A percentile compares a stretch with the other conserved stretches of the same genome.
Evolutionary conservation across 2,888 invertebrate genomes (phyloP).

Genomic region (Cinara cedri): DNA sequence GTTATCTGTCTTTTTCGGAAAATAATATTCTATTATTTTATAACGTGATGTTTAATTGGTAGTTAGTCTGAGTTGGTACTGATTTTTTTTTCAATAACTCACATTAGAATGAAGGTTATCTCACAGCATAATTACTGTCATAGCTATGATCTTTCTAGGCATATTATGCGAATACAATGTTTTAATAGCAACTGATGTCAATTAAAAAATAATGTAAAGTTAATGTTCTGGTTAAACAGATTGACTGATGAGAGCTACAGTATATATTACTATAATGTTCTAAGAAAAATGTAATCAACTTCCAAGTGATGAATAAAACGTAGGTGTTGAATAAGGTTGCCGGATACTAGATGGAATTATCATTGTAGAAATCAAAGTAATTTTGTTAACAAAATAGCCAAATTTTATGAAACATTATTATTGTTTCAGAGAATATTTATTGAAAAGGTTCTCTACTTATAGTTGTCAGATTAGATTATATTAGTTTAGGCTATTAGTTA

Average conservation of each 20-base stretch:
- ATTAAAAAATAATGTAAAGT: neutral
- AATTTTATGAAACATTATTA: too few relatives aligned
- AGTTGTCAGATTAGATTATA: too few relatives aligned
- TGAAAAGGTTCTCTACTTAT: too few relatives aligned
- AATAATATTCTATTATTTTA: neutral
- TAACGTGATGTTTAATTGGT: neutral
- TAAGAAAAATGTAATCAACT: neutral
- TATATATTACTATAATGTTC: neutral
- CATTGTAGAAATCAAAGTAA: too few relatives aligned
- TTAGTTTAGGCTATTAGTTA: too few relatives aligned
- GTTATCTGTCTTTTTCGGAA: neutral
- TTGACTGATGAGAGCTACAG: too few relatives aligned
- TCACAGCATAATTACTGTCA: neutral
- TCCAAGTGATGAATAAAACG: neutral
- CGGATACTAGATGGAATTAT: too few relatives aligned
- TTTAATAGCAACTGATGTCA: neutral
- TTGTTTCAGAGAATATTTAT: too few relatives aligned
- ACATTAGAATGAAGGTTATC: constrained; percentile 35
- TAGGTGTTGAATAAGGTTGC: too few relatives aligned
- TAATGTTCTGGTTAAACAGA: neutral
- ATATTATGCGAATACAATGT: neutral
- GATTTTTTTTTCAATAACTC: constrained; percentile 7
- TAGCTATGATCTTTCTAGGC: neutral
- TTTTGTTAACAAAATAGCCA: too few relatives aligned
- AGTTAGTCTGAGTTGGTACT: neutral